Percentiles rank a stretch among this genome's conserved stretches.
phyloP scores from a whole-genome alignment of 1,140 invertebrate species.

The Drosophila sturtevanti region DNA sequence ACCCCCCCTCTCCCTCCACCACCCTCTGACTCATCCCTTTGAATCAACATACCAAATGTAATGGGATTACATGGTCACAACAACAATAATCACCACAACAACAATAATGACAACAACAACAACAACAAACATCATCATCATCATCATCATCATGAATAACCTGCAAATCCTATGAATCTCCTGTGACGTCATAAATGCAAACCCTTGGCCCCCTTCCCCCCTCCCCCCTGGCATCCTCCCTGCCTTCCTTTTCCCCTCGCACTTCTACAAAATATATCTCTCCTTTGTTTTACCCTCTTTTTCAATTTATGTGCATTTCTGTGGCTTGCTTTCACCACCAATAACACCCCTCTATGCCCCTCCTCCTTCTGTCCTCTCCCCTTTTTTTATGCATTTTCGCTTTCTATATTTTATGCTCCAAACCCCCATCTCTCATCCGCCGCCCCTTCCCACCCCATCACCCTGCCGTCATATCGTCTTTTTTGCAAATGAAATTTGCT shows the following conservation, averaged over 20 bases:
- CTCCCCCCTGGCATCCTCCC: neutral
- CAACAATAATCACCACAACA: conserved; percentile 60
- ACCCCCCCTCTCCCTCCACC: neutral
- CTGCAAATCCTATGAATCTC: conserved; percentile 74
- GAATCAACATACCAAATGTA: conserved; percentile 44
- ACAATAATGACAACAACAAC: conserved; percentile 43
- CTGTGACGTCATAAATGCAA: conserved; percentile 62
- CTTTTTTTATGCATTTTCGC: conserved; percentile 67
- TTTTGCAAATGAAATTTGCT: conserved; percentile 30
- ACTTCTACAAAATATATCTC: conserved; percentile 17
- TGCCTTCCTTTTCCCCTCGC: neutral
- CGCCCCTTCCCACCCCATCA: neutral
- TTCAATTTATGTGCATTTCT: conserved; percentile 79
- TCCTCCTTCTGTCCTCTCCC: conserved; percentile 41
- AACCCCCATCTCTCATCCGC: neutral
- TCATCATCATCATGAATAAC: conserved; percentile 61
- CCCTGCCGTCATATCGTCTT: neutral
- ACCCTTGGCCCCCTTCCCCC: conserved; percentile 18
- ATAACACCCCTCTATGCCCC: neutral
- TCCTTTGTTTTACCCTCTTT: conserved; percentile 12
- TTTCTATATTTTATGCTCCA: conserved; percentile 36
- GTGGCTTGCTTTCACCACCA: conserved; percentile 47
- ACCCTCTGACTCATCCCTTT: neutral
- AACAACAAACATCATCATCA: conserved; percentile 39
- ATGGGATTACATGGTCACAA: conserved; percentile 36